Evolutionary conservation across 92 coral and sea anemone genomes (phyloP), one percentile per base, ranked within the genome.

Genomic region (Phenganax subtilis): DNA sequence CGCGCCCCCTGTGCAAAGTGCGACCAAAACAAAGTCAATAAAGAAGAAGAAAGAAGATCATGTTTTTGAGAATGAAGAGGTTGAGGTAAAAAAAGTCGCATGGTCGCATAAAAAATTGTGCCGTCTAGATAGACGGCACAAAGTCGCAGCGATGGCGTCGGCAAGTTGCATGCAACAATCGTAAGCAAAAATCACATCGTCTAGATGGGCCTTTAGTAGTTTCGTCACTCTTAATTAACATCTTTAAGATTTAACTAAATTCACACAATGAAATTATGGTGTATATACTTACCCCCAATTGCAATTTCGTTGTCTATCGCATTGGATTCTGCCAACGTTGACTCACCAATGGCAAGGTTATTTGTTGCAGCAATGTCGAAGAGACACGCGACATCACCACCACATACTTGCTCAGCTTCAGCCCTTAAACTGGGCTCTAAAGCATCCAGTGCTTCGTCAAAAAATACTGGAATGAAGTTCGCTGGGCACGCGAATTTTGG

Each of bases 311-410:
- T 71, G 60, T 81, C 85, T 25, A 90, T 82, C 68, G 86, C 56
- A 31, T 87, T 64, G 62, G 53, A 79, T 7, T 87, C 72, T 10
- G 51, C 44, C 54, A 85, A 81, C 1, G 96, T 87, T 44, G 67
- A 81, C 52, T 60, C 15, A 12, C 96, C 96, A 67, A 91, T 84
- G 3, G 87, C 82, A 10, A 82, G 10, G 59, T 89, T 81, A 3
- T 79, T 82, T 44, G 91, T 89, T 5, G 87, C 88, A 5, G 91
- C 91, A 20, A 86, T 75, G 81, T 89, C 91, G 80, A 86, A 89
- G 57, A 89, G 68, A 57, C 91, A 89, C 47, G 72, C 55, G 53
- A 84, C 64, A 61, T 89, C 89, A 71, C 74, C 81, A 25, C 76
- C 64, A 60, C 91, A 89, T 25, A 73, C 61, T 15, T 28, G 73